These are phyloP conservation scores for Petrocephalus zakoni DNA, from an alignment of 2,113 vertebrate genomes.

Conservation along the genomic window DNA sequence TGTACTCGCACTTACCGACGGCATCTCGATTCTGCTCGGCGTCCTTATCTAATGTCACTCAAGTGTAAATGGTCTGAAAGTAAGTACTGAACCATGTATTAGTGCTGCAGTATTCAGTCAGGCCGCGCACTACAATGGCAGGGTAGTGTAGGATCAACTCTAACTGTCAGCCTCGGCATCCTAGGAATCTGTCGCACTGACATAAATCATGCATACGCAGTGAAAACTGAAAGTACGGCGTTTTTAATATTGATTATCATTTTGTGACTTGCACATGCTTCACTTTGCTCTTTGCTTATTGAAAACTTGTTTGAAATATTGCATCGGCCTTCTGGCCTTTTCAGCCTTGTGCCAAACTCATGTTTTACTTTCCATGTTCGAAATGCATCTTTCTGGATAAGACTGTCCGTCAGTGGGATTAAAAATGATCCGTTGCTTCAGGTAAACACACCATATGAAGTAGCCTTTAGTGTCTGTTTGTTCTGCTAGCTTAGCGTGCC, in stretches of 20 bases:
- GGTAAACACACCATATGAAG: neutral
- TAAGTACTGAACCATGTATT: neutral
- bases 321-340: neutral
- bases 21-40: slow-evolving; percentile 39
- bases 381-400: neutral
- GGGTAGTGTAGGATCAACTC: neutral
- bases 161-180: neutral
- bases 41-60: slow-evolving; percentile 50
- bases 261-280: neutral
- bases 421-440: neutral
- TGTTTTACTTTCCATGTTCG: neutral
- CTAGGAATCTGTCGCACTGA: neutral
- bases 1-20: slow-evolving; percentile 53
- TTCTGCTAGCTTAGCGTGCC: neutral
- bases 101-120: neutral
- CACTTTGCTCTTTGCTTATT: neutral
- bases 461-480: neutral
- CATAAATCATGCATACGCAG: neutral
- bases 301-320: neutral
- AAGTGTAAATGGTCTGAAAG: slow-evolving; percentile 48
- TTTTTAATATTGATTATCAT: neutral
- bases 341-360: neutral
- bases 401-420: neutral
- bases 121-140: neutral
- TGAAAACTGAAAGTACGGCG: neutral